These are phyloP conservation scores for Oscheius onirici DNA, from an alignment of 2,888 invertebrate species.

Conservation along the genomic window DNA sequence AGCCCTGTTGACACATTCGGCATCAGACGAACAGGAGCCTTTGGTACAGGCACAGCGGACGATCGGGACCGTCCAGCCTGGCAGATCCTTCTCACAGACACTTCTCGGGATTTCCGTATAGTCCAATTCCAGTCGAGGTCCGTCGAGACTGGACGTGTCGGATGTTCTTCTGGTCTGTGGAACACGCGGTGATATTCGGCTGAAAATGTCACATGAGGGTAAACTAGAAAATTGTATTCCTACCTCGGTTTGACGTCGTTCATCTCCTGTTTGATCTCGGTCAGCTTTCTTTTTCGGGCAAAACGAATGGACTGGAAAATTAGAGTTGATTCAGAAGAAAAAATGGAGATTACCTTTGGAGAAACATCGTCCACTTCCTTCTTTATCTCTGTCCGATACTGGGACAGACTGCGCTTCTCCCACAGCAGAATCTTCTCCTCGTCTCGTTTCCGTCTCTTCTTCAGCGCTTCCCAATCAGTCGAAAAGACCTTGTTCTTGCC, in stretches of 20 bases:
- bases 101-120: conserved; percentile 44
- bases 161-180: conserved; percentile 30
- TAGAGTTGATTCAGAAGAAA: neutral
- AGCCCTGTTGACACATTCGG: conserved; percentile 76
- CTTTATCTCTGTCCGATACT: neutral
- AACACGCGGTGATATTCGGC: neutral
- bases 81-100: conserved; percentile 35
- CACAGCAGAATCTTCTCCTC: conserved; percentile 8
- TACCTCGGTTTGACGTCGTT: neutral
- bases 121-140: conserved; percentile 39
- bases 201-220: neutral
- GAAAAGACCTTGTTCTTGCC: neutral
- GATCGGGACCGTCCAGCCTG: conserved; percentile 40
- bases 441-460: neutral
- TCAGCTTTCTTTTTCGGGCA: conserved; percentile 9
- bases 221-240: neutral
- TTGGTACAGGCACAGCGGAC: conserved; percentile 49
- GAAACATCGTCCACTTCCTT: neutral
- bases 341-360: neutral
- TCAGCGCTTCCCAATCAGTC: conserved; percentile 26
- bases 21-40: conserved; percentile 57
- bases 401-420: neutral
- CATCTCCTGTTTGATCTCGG: neutral
- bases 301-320: neutral
- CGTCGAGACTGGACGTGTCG: conserved; percentile 31